phyloP scores from a whole-genome alignment of 2,888 invertebrate genomes.

The Latheticus oryzae region DNA sequence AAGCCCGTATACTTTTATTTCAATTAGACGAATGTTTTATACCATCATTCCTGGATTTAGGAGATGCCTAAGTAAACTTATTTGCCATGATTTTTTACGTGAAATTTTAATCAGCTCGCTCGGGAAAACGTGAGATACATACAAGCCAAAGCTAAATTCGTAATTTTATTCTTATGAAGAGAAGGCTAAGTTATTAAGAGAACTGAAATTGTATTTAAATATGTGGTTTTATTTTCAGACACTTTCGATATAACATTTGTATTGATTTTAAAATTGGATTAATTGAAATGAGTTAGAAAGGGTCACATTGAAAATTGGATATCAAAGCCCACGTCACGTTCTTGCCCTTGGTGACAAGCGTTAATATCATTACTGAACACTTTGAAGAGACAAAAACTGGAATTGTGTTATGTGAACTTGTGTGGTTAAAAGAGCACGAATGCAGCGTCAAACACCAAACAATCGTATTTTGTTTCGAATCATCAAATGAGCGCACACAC shows the following conservation, averaged over 20 bases:
- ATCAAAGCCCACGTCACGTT: conserved; percentile 11
- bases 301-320: conserved; percentile 10
- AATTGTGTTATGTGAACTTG: background rate
- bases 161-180: too few species aligned
- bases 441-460: background rate
- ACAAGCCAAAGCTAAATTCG: conserved; percentile 7
- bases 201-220: too few species aligned
- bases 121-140: conserved; percentile 23
- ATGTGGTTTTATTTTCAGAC: too few species aligned
- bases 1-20: conserved; percentile 45
- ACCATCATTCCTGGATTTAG: conserved; percentile 41
- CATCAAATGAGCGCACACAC: background rate
- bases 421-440: background rate
- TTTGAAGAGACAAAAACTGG: conserved; percentile 10
- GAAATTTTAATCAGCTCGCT: conserved; percentile 35
- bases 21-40: conserved; percentile 46
- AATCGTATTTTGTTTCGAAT: background rate
- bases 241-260: too few species aligned
- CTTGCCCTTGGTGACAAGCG: conserved; percentile 14
- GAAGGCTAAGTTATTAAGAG: too few species aligned
- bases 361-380: conserved; percentile 7
- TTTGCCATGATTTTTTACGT: conserved; percentile 35
- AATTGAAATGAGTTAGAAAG: conserved; percentile 6
- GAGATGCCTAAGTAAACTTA: conserved; percentile 30
- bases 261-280: conserved; percentile 16